Conservation (phyloP, 2,797 vertebrate species). For the Cercopithecus neglectus region DNA sequence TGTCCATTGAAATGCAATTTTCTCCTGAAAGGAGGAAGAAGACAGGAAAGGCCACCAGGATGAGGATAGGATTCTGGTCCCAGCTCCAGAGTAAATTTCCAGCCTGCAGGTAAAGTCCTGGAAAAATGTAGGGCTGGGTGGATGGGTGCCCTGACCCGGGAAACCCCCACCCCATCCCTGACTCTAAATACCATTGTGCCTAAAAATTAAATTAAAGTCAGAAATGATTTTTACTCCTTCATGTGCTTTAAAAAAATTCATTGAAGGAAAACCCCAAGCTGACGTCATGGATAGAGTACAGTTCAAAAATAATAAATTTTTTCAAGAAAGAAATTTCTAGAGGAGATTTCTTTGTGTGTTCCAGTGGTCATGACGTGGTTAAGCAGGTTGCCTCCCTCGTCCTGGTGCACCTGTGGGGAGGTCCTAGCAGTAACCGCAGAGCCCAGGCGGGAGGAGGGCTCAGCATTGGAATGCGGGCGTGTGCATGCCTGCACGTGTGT, state of each 20-base stretch:
- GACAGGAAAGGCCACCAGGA: slow-evolving; percentile 10
- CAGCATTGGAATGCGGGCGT: slow-evolving; percentile 56
- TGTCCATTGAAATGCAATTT: slow-evolving; percentile 34
- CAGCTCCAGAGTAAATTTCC: slow-evolving; percentile 70
- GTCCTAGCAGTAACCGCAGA: slow-evolving; percentile 67
- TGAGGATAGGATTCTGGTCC: slow-evolving; percentile 68
- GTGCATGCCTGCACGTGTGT: slow-evolving; percentile 44
- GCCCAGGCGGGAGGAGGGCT: fast-evolving
- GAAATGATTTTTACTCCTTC: neutral
- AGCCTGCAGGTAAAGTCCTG: slow-evolving; percentile 52
- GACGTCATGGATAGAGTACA: neutral
- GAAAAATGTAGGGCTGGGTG: slow-evolving; percentile 69
- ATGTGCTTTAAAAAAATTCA: neutral
- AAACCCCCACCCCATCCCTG: neutral
- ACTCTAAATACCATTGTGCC: neutral
- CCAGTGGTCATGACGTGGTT: slow-evolving; percentile 15
- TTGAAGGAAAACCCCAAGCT: neutral
- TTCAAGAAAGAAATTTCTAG: neutral
- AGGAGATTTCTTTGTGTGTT: slow-evolving; percentile 67
- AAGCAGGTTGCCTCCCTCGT: slow-evolving; percentile 51
- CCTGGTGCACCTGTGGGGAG: neutral
- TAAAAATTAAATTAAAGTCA: neutral
- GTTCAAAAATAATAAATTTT: slow-evolving; percentile 31
- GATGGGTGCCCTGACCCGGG: neutral
- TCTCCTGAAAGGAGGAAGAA: neutral